Percentiles rank a stretch among this genome's conserved stretches.
These are phyloP conservation scores for Aphelocoma coerulescens DNA, from an alignment of 2,113 vertebrate species.

Conservation along the genomic window DNA sequence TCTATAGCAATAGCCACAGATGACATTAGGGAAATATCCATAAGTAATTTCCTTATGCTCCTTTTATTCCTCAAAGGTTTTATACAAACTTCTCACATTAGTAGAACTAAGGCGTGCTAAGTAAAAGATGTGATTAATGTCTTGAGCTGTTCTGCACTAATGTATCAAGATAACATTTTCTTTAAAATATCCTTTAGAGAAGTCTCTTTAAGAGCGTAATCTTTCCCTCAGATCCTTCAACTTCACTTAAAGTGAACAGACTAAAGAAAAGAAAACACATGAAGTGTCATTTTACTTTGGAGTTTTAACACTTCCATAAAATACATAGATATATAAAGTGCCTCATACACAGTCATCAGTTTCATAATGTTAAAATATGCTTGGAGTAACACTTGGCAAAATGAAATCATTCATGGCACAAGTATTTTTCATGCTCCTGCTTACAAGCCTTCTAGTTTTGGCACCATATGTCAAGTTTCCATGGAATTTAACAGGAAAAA, in stretches of 20 bases:
- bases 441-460: neutral
- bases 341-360: neutral
- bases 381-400: neutral
- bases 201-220: neutral
- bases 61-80: neutral
- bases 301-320: neutral
- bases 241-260: neutral
- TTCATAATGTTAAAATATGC: neutral
- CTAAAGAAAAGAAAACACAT: neutral
- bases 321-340: neutral
- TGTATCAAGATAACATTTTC: neutral
- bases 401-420: neutral
- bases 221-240: neutral
- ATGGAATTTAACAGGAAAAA: neutral
- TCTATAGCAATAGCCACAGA: neutral
- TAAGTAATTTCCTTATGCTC: neutral
- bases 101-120: accelerated
- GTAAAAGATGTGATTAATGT: neutral
- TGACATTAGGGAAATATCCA: neutral
- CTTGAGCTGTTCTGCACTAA: neutral
- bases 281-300: neutral
- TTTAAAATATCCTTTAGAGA: neutral
- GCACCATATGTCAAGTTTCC: neutral
- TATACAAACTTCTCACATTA: neutral
- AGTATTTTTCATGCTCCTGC: neutral